Conservation (phyloP, 2,888 invertebrate species). For the Ormyrus rosae region DNA sequence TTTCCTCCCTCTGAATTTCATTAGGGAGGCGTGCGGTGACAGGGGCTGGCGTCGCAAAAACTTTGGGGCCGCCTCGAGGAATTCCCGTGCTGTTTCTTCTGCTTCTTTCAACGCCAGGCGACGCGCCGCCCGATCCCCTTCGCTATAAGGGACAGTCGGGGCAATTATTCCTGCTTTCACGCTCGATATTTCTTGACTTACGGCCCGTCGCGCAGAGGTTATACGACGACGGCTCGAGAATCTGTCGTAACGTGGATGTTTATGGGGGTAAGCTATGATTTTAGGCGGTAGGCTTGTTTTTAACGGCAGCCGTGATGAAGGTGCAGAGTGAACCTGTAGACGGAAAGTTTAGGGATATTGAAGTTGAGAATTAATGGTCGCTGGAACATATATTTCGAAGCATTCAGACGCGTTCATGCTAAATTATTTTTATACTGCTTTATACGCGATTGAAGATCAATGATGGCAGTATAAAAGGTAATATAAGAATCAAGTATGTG, state of each 20-base stretch:
- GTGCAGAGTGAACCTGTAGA: no score
- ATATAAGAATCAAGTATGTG: no score
- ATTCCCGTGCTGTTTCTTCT: slow-evolving; percentile 12
- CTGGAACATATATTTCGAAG: no score
- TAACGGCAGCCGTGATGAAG: no score
- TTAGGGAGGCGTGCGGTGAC: not conserved
- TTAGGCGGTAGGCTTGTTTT: no score
- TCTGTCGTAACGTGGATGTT: not conserved
- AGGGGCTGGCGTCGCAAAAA: slow-evolving; percentile 31
- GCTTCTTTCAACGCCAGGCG: not conserved
- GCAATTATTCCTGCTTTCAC: slow-evolving; percentile 55
- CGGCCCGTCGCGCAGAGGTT: slow-evolving; percentile 19
- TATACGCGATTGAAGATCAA: no score
- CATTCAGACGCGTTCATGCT: no score
- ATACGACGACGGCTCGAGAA: slow-evolving; percentile 10
- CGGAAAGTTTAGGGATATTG: no score
- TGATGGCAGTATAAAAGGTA: no score
- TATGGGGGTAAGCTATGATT: no score
- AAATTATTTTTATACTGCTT: no score
- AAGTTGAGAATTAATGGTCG: no score
- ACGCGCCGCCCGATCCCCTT: not conserved
- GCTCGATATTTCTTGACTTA: slow-evolving; percentile 52
- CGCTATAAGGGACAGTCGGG: not conserved
- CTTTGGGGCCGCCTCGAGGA: slow-evolving; percentile 26
- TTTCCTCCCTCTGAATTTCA: slow-evolving; percentile 32